Conservation (phyloP, 2,797 vertebrate species). For the Liparis tanakae region DNA sequence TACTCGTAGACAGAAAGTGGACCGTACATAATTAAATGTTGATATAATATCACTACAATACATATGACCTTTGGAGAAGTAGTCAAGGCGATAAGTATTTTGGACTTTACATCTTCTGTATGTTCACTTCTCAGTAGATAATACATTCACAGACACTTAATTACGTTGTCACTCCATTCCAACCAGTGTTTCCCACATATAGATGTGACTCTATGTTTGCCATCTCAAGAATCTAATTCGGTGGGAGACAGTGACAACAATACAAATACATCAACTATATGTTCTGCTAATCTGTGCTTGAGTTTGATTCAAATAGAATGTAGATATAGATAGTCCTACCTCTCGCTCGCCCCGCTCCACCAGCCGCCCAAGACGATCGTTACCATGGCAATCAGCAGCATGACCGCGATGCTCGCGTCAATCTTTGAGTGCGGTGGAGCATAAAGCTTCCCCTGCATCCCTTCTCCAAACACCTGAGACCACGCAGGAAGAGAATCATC, state of each 20-base stretch:
- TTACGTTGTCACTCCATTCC: not conserved
- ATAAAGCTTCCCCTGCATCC: constrained; percentile 86
- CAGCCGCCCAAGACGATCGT: constrained; percentile 91
- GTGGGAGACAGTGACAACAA: not conserved
- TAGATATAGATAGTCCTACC: constrained; percentile 76
- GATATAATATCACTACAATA: not conserved
- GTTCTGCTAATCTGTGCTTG: not conserved
- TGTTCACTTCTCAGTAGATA: not conserved
- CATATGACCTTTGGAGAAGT: not conserved
- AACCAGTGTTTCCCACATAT: not conserved
- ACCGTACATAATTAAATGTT: not conserved
- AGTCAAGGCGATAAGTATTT: too few species aligned
- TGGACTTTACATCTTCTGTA: not conserved
- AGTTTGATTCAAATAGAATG: not conserved
- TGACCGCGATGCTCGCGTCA: constrained; percentile 89
- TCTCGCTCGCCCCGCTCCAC: constrained; percentile 92
- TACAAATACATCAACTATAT: not conserved
- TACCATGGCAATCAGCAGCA: constrained; percentile 90
- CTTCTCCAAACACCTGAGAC: constrained; percentile 83
- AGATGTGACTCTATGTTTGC: too few species aligned
- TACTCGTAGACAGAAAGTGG: not conserved
- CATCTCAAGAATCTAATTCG: not conserved
- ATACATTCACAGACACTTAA: not conserved
- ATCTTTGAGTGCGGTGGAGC: constrained; percentile 82
- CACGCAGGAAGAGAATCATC: not conserved